phyloP scores from a whole-genome alignment of 2,797 vertebrate genomes.

The Alectoris magna region DNA sequence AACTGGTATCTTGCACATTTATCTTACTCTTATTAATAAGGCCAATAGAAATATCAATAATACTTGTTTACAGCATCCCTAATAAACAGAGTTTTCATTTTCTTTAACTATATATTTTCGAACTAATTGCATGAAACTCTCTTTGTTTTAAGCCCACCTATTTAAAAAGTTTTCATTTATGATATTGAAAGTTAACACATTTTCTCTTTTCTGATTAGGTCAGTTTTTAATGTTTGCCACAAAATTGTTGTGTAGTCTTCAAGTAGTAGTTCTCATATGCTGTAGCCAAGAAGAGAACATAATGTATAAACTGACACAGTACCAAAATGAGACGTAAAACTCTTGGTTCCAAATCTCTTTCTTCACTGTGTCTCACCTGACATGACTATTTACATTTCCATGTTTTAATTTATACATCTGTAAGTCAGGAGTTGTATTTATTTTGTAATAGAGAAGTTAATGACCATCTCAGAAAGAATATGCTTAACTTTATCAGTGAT shows the following conservation, averaged over 20 bases:
- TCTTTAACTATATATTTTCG: not conserved
- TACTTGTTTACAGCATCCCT: not conserved
- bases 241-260: not conserved
- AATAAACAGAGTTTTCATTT: not conserved
- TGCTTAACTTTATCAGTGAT: not conserved
- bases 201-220: not conserved
- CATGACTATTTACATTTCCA: not conserved
- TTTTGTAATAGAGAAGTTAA: not conserved
- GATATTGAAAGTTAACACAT: not conserved
- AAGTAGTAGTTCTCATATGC: not conserved
- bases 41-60: not conserved
- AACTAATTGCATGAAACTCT: not conserved
- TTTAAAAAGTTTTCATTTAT: not conserved
- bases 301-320: not conserved
- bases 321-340: not conserved
- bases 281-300: not conserved
- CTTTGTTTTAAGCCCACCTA: not conserved
- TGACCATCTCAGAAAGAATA: not conserved
- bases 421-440: not conserved
- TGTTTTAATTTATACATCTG: not conserved
- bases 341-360: not conserved
- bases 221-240: not conserved
- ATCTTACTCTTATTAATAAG: not conserved
- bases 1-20: not conserved
- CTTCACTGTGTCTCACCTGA: not conserved